These are phyloP conservation scores for Brachirus orientalis DNA, from an alignment of 2,113 vertebrate genomes.

Conservation along the genomic window DNA sequence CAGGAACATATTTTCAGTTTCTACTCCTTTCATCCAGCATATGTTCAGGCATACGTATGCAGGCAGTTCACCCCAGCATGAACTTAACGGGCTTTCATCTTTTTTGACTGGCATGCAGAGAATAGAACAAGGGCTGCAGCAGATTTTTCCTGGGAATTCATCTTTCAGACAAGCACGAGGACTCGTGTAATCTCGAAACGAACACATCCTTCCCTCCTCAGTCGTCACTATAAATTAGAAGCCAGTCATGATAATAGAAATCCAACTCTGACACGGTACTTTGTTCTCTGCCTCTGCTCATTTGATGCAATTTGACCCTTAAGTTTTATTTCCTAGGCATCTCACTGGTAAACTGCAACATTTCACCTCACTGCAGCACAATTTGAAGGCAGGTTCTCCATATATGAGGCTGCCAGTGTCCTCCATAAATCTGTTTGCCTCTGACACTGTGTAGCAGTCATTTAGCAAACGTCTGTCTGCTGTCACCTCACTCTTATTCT, in stretches of 20 bases:
- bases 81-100: conserved; percentile 30
- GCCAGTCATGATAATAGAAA: conserved; percentile 34
- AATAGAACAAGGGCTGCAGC: conserved; percentile 33
- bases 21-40: neutral
- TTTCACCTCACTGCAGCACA: conserved; percentile 9
- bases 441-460: conserved; percentile 25
- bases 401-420: conserved; percentile 22
- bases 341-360: neutral
- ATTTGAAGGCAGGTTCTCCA: conserved; percentile 28
- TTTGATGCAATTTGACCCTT: conserved; percentile 29
- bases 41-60: neutral
- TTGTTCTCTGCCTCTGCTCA: conserved; percentile 10
- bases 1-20: no score
- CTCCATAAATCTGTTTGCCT: conserved; percentile 27
- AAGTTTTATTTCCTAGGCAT: conserved; percentile 20
- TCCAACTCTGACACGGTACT: conserved; percentile 7
- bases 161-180: conserved; percentile 24
- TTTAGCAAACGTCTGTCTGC: conserved; percentile 38
- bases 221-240: conserved; percentile 31
- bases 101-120: conserved; percentile 49
- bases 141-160: conserved; percentile 24
- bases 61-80: conserved; percentile 18
- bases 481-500: conserved; percentile 15
- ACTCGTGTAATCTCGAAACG: conserved; percentile 48
- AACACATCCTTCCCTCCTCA: conserved; percentile 39